Percentiles rank a stretch among this genome's conserved stretches.
phyloP scores from a whole-genome alignment of 2,113 vertebrate species.

The Copsychus sechellarum region DNA sequence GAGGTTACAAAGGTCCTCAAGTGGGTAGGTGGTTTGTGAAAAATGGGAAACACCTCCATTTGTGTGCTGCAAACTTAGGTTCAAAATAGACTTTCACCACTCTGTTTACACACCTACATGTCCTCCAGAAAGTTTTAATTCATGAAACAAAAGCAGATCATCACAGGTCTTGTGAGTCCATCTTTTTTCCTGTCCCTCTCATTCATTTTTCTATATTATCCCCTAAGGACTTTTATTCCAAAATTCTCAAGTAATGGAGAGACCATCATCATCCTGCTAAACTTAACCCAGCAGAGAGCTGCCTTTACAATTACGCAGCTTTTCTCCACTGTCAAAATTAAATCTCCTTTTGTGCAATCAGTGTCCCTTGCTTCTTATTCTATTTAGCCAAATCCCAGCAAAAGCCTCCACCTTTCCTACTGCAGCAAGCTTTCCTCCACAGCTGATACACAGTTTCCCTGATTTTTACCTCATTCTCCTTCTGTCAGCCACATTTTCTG shows the following conservation, averaged over 20 bases:
- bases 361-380: not conserved
- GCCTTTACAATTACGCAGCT: not conserved
- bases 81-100: not conserved
- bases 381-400: not conserved
- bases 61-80: not conserved
- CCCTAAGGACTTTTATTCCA: not conserved
- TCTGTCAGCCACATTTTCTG: not conserved
- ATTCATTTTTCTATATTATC: not conserved
- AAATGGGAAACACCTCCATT: not conserved
- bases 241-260: not conserved
- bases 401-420: not conserved
- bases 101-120: not conserved
- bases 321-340: not conserved
- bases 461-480: not conserved
- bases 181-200: not conserved
- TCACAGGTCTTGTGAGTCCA: not conserved
- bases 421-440: not conserved
- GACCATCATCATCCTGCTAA: not conserved
- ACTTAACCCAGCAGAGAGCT: not conserved
- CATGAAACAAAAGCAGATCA: rapidly evolving
- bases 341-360: not conserved
- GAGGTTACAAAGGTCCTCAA: not conserved
- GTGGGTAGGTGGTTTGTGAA: not conserved
- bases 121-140: not conserved
- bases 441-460: not conserved